Conservation (phyloP, 1,140 invertebrate species). For the Sarcophaga peregrina region DNA sequence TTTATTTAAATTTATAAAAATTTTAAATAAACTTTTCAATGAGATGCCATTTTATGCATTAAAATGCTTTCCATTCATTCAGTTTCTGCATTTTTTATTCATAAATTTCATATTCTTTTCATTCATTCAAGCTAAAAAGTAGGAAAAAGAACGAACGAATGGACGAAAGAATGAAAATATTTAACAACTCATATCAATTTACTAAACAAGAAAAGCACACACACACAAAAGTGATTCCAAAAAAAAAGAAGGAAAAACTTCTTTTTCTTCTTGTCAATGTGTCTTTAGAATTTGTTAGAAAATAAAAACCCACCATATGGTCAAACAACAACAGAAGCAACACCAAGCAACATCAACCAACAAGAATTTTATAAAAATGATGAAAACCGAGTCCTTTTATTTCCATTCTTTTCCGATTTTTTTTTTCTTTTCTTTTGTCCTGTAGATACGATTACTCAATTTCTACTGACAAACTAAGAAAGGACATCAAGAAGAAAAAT, state of each 20-base stretch:
- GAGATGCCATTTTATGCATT: too few species aligned
- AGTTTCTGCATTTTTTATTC: too few species aligned
- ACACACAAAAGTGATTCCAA: not conserved
- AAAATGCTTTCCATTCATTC: too few species aligned
- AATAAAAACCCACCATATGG: not conserved
- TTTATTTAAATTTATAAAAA: too few species aligned
- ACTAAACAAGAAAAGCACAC: not conserved
- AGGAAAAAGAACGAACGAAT: too few species aligned
- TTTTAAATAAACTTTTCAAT: too few species aligned
- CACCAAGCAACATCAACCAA: not conserved
- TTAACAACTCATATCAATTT: constrained; percentile 5
- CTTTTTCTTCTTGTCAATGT: not conserved
- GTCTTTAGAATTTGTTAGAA: not conserved
- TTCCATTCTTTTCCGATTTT: not conserved
- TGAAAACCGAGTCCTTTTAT: not conserved
- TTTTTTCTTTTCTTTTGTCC: not conserved
- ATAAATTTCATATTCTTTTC: too few species aligned
- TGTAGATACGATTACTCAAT: constrained; percentile 10
- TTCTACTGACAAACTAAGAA: not conserved
- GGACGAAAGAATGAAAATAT: not conserved
- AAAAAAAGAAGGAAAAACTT: not conserved
- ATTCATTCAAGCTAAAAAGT: too few species aligned
- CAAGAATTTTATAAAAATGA: too few species aligned
- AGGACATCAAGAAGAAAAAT: not conserved
- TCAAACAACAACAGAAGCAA: not conserved